Evolutionary conservation across 2,888 invertebrate species (phyloP).

Genomic region (Aethes cnicana): DNA sequence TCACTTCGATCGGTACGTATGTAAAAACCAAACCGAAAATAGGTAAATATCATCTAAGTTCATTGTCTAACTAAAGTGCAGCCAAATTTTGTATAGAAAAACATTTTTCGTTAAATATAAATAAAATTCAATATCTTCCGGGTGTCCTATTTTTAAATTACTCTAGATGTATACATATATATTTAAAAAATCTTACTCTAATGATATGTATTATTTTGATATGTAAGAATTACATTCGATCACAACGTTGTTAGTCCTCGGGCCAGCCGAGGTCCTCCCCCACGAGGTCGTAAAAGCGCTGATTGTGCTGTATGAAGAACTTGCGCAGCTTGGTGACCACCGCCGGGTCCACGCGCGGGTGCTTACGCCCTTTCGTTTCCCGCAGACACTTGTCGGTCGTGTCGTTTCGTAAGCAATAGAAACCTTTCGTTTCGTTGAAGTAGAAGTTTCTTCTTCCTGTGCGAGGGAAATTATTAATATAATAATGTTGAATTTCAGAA

Average conservation of each 20-base stretch:
- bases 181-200: slow-evolving; percentile 72
- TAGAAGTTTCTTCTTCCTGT: slow-evolving; percentile 93
- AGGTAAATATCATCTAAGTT: slow-evolving; percentile 17
- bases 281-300: slow-evolving; percentile 95
- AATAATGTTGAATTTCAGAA: no score
- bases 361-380: slow-evolving; percentile 91
- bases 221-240: slow-evolving; percentile 63
- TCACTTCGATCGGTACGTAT: slow-evolving; percentile 23
- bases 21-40: slow-evolving; percentile 18
- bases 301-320: slow-evolving; percentile 95
- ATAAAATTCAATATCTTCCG: slow-evolving; percentile 51
- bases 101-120: slow-evolving; percentile 41
- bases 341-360: slow-evolving; percentile 91
- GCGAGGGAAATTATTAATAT: slow-evolving; percentile 4
- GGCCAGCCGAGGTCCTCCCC: slow-evolving; percentile 97
- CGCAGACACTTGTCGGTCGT: slow-evolving; percentile 92
- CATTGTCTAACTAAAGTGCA: slow-evolving; percentile 29
- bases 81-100: slow-evolving; percentile 32
- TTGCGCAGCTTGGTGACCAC: slow-evolving; percentile 90
- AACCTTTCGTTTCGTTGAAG: slow-evolving; percentile 98
- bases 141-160: slow-evolving; percentile 55
- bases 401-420: slow-evolving; percentile 95
- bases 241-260: slow-evolving; percentile 85
- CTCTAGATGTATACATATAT: slow-evolving; percentile 75
- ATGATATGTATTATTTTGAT: slow-evolving; percentile 66